These are phyloP conservation scores for Exaiptasia diaphana DNA, from an alignment of 64 coral and sea anemone genomes.

Conservation along the genomic window DNA sequence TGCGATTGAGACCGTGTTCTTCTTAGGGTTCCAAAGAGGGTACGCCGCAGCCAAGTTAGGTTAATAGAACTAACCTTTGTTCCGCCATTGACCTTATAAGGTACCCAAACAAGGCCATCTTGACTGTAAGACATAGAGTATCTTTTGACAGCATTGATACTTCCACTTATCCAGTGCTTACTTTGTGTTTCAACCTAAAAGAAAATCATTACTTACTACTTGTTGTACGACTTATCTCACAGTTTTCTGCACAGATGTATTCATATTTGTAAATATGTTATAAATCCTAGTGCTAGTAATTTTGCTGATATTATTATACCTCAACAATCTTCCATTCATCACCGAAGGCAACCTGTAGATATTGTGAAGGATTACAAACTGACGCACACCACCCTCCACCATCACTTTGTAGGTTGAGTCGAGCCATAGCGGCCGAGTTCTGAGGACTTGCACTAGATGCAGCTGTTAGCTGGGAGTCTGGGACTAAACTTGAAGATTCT, in stretches of 20 bases:
- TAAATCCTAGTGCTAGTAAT: no score
- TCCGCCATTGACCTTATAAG: slow-evolving; percentile 19
- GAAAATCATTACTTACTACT: no score
- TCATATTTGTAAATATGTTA: no score
- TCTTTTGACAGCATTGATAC: slow-evolving; percentile 2
- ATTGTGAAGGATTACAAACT: slow-evolving; percentile 8
- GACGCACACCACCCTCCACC: slow-evolving; percentile 40
- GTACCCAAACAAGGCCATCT: slow-evolving; percentile 18
- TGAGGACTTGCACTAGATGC: neutral
- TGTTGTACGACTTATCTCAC: no score
- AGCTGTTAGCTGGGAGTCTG: slow-evolving; percentile 24
- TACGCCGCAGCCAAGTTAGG: no score
- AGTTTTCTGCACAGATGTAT: no score
- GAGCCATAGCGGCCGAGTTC: neutral
- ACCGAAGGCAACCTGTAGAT: slow-evolving; percentile 35
- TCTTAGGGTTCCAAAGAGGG: no score
- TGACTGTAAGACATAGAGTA: slow-evolving; percentile 23
- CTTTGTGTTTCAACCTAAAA: slow-evolving; percentile 28
- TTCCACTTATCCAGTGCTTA: neutral
- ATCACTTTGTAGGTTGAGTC: slow-evolving; percentile 6
- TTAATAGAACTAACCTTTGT: slow-evolving; percentile 27
- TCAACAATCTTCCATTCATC: neutral
- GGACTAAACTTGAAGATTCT: neutral
- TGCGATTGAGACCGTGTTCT: no score
- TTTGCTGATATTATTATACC: slow-evolving; percentile 9